phyloP scores from a whole-genome alignment of 2,888 invertebrate genomes.

The Apotomis betuletana region DNA sequence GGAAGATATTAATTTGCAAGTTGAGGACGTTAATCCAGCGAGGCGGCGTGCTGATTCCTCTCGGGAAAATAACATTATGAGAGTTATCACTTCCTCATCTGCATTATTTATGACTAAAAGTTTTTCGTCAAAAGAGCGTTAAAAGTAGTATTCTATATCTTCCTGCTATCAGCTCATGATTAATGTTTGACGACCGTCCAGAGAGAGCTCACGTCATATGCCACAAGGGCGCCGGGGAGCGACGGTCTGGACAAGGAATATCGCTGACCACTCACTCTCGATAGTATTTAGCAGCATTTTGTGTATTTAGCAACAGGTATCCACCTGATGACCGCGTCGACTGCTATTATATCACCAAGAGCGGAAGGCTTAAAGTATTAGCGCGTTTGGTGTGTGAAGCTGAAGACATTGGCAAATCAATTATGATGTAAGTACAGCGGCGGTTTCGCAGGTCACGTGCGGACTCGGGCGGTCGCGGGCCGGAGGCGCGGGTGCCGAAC shows the following conservation, averaged over 20 bases:
- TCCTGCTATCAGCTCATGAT: background rate
- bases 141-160: background rate
- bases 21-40: slow-evolving; percentile 13
- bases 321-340: no score
- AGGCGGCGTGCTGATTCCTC: slow-evolving; percentile 15
- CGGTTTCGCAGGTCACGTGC: no score
- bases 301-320: no score
- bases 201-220: background rate
- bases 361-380: no score
- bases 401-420: no score
- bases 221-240: no score
- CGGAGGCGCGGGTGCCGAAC: background rate
- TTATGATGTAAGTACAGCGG: no score
- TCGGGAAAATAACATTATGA: slow-evolving; percentile 13
- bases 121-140: slow-evolving; percentile 11
- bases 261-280: no score
- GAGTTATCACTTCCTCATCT: slow-evolving; percentile 36
- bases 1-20: slow-evolving; percentile 34
- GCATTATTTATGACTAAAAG: slow-evolving; percentile 32
- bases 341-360: no score
- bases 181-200: background rate
- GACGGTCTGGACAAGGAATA: no score
- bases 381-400: no score
- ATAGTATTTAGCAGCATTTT: no score
- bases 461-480: background rate